Conservation (phyloP, 2,797 vertebrate species). For the Telmatherina bonti region DNA sequence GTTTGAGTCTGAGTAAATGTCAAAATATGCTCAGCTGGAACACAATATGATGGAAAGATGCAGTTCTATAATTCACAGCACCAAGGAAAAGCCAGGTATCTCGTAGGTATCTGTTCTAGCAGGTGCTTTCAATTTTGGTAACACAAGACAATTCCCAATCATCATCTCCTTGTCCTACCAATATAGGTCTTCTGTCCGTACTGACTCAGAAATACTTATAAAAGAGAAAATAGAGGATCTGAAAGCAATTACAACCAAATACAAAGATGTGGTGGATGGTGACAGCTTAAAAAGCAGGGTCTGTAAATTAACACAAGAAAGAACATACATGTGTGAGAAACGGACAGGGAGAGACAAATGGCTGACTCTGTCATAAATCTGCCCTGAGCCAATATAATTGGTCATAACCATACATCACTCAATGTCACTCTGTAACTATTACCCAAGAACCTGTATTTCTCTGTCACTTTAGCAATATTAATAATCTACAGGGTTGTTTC, state of each 20-base stretch:
- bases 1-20: not conserved
- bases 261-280: conserved; percentile 3
- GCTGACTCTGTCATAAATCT: conserved; percentile 64
- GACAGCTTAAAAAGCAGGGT: not conserved
- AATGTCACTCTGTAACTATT: conserved; percentile 62
- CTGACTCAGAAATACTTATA: not conserved
- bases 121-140: not conserved
- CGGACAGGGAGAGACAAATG: conserved; percentile 38
- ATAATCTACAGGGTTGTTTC: conserved; percentile 47
- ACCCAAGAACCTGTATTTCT: conserved; percentile 56
- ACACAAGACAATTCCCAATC: conserved; percentile 1
- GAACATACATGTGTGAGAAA: conserved; percentile 12
- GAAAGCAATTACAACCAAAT: not conserved
- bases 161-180: conserved; percentile 14
- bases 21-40: conserved; percentile 35
- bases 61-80: conserved; percentile 30
- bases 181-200: not conserved
- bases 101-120: conserved; percentile 8
- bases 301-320: conserved; percentile 21
- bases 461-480: conserved; percentile 55
- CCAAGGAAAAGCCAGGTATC: conserved; percentile 38
- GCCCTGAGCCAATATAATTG: conserved; percentile 66
- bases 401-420: conserved; percentile 72
- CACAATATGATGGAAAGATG: conserved; percentile 46
- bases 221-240: not conserved